A percentile compares a stretch with the other conserved stretches of the same genome.
These are phyloP conservation scores for Margarornis squamiger DNA, from an alignment of 2,797 vertebrate species.

Conservation along the genomic window DNA sequence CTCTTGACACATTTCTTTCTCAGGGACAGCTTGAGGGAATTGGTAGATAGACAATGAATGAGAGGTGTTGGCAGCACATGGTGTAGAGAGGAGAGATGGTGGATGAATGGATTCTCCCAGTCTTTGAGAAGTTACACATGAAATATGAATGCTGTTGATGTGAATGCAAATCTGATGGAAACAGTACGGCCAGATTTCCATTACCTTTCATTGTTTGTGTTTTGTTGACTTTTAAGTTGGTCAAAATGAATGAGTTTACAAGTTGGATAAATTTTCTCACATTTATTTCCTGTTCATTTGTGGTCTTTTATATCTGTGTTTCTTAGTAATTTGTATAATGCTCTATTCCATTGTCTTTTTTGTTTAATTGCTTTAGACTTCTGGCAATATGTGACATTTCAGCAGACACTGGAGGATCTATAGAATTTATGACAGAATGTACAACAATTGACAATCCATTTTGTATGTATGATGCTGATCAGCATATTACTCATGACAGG, in stretches of 20 bases:
- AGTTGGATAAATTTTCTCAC: background rate
- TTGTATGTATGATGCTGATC: constrained; percentile 96
- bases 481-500: constrained; percentile 95
- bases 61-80: background rate
- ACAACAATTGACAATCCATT: constrained; percentile 96
- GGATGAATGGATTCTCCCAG: background rate
- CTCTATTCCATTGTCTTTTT: background rate
- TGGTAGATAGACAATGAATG: background rate
- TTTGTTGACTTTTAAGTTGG: background rate
- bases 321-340: background rate
- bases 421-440: constrained; percentile 96
- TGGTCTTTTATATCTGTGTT: background rate
- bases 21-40: background rate
- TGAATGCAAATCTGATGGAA: background rate
- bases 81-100: background rate
- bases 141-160: background rate
- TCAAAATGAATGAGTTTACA: background rate
- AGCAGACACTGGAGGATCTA: constrained; percentile 94
- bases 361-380: constrained; percentile 77
- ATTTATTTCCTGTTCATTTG: background rate
- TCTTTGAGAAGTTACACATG: background rate
- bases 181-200: background rate
- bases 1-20: background rate
- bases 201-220: background rate
- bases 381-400: constrained; percentile 98